Evolutionary conservation across 2,797 vertebrate species (phyloP).

Genomic region (Leptoclinus maculatus): DNA sequence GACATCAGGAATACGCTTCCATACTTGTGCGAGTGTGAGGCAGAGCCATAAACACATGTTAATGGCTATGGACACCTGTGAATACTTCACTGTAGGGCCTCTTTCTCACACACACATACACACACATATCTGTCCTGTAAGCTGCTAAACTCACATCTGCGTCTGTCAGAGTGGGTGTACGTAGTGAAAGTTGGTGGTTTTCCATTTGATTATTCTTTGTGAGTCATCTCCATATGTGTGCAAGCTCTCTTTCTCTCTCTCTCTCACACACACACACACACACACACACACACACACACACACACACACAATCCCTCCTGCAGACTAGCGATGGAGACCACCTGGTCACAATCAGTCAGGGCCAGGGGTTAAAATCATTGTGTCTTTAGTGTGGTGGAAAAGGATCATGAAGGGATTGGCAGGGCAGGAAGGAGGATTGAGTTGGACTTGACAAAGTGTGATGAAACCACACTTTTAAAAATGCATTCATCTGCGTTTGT

Average conservation of each 20-base stretch:
- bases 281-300: conserved; percentile 17
- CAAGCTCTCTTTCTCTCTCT: conserved; percentile 22
- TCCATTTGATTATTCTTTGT: conserved; percentile 68
- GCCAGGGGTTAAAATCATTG: conserved; percentile 82
- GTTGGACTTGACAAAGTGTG: conserved; percentile 41
- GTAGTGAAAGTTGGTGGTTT: conserved; percentile 69
- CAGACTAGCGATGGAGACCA: conserved; percentile 65
- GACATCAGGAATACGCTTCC: conserved; percentile 47
- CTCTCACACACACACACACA: conserved; percentile 5
- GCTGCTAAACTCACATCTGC: conserved; percentile 60
- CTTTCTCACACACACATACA: conserved; percentile 3
- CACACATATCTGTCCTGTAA: conserved; percentile 19
- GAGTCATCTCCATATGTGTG: conserved; percentile 70
- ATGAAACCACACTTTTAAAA: conserved; percentile 41
- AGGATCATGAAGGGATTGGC: conserved; percentile 47
- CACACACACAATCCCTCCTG: conserved; percentile 48
- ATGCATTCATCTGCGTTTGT: conserved; percentile 29
- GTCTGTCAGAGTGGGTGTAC: conserved; percentile 49
- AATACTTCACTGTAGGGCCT: conserved; percentile 70
- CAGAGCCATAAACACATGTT: conserved; percentile 72
- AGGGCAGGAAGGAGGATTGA: conserved; percentile 40
- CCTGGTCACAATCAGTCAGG: conserved; percentile 78
- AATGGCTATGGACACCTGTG: conserved; percentile 75
- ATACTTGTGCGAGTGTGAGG: conserved; percentile 56
- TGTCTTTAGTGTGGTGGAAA: conserved; percentile 67